Conservation (phyloP, 1,140 invertebrate species). For the Pomacea maculata region DNA sequence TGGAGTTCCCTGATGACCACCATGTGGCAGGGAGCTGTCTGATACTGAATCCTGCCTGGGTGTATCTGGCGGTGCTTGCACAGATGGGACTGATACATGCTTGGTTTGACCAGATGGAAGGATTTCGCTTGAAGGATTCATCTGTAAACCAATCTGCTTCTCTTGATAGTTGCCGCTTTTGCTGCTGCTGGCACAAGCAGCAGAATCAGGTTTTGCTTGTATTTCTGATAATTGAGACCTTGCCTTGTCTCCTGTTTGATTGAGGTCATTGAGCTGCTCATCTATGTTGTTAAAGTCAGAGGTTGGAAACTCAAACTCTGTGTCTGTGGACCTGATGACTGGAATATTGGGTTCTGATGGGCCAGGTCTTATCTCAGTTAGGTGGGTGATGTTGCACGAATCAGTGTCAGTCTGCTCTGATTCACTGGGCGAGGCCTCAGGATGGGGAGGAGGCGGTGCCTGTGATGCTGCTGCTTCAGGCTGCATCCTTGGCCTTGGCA, state of each 20-base stretch:
- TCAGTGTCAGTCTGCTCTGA: conserved; percentile 57
- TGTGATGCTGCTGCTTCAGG: conserved; percentile 24
- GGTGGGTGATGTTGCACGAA: conserved; percentile 50
- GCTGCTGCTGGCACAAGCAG: background rate
- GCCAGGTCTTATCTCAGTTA: conserved; percentile 17
- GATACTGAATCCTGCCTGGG: too few relatives aligned
- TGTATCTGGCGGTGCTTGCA: too few relatives aligned
- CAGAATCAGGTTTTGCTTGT: conserved; percentile 7
- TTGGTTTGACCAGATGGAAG: too few relatives aligned
- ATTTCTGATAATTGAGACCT: conserved; percentile 12
- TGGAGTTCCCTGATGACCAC: too few relatives aligned
- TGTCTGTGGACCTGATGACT: conserved; percentile 51
- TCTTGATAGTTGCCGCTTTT: background rate
- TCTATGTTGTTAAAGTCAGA: conserved; percentile 58
- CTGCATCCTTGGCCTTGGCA: background rate
- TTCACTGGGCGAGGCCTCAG: conserved; percentile 48
- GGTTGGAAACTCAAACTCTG: conserved; percentile 60
- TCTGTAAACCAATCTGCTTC: too few relatives aligned
- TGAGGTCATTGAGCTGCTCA: conserved; percentile 59
- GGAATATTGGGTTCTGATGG: conserved; percentile 29
- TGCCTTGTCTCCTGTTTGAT: conserved; percentile 40
- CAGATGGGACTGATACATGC: too few relatives aligned
- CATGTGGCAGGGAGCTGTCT: too few relatives aligned
- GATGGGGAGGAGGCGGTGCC: conserved; percentile 26
- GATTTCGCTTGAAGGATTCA: too few relatives aligned